Percentiles rank a stretch among this genome's conserved stretches.
Conservation (phyloP, 2,113 vertebrate species). For the Oncorhynchus gorbuscha region DNA sequence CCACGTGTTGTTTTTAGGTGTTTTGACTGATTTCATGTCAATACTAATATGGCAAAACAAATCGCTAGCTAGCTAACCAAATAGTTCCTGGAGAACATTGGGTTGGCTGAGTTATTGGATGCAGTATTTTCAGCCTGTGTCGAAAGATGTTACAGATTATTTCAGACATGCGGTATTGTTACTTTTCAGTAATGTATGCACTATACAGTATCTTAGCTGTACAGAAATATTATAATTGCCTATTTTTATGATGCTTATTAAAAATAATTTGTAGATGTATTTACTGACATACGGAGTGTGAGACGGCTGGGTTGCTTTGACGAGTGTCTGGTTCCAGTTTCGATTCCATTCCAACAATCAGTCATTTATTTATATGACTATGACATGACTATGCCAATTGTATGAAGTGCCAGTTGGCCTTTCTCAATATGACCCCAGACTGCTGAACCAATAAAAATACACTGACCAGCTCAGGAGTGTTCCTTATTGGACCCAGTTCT, state of each 20-base stretch:
- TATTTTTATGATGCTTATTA: neutral
- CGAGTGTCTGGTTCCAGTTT: neutral
- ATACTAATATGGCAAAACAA: no score
- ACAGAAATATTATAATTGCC: neutral
- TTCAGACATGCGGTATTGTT: neutral
- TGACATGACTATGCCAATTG: neutral
- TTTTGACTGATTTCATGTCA: no score
- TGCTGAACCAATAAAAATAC: constrained; percentile 23
- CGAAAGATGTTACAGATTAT: constrained; percentile 17
- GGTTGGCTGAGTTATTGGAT: neutral
- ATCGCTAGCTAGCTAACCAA: no score
- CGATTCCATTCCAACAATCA: neutral
- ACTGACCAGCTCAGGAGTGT: no score
- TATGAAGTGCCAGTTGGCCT: constrained; percentile 33
- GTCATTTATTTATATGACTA: neutral
- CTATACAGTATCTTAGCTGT: constrained; percentile 6
- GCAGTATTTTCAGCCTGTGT: neutral
- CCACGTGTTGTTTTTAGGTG: no score
- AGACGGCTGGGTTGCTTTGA: constrained; percentile 8
- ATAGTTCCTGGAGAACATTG: neutral
- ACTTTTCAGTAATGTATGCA: constrained; percentile 12
- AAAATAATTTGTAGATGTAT: no score
- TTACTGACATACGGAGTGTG: no score
- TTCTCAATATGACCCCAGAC: constrained; percentile 21
- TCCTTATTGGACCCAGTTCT: no score